A percentile compares a stretch with the other conserved stretches of the same genome.
phyloP scores from a whole-genome alignment of 2,113 vertebrate species.

The Seriola aureovittata region DNA sequence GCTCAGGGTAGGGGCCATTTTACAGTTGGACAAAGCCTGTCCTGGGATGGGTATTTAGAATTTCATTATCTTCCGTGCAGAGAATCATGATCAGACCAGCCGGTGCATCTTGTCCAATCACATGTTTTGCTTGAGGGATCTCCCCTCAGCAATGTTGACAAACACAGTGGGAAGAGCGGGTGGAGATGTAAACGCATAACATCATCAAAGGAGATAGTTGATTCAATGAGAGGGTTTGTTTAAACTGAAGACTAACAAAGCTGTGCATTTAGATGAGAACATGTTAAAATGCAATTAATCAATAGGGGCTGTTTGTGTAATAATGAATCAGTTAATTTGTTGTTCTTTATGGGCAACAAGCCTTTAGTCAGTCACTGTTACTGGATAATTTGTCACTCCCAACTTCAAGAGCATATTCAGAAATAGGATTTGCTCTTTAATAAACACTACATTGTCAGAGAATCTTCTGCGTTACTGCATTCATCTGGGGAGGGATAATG shows the following conservation, averaged over 20 bases:
- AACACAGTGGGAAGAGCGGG: background rate
- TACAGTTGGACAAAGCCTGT: background rate
- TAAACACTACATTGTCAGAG: background rate
- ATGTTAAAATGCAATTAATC: background rate
- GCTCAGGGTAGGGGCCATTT: background rate
- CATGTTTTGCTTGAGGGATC: background rate
- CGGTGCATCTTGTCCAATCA: background rate
- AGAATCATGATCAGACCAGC: background rate
- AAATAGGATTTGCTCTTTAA: background rate
- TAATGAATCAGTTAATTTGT: background rate
- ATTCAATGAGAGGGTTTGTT: background rate
- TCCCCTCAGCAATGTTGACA: background rate
- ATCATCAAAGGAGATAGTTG: background rate
- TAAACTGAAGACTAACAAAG: background rate
- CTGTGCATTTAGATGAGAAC: background rate
- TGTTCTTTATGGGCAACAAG: background rate
- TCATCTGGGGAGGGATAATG: background rate
- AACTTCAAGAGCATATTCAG: background rate
- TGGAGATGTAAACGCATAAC: background rate
- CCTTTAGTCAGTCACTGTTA: background rate
- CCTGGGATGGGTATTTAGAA: background rate
- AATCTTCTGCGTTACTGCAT: background rate
- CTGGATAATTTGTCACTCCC: background rate
- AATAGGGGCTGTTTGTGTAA: background rate
- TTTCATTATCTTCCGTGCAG: background rate